Base-by-base conservation (phyloP, 2,797 vertebrate genomes). In the Pipistrellus kuhlii region DNA sequence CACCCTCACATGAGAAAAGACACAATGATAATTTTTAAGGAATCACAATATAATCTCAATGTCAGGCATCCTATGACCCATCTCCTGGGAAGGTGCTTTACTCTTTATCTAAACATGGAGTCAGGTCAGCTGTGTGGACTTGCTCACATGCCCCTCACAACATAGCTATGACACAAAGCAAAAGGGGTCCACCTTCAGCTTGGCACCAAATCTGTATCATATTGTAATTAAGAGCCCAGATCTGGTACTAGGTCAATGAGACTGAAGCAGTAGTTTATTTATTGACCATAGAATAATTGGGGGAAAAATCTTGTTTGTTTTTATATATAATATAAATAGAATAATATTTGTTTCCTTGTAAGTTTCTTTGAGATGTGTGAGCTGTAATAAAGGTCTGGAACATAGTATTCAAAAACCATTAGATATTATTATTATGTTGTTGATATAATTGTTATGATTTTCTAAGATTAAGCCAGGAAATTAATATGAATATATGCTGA, bases 1-100 rank as follows among this genome's bases (percentile, higher is more conserved):
- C 23, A 94, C 32, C 51, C 18, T 89, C 87, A 51, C 51, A 25
- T 75, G 55, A 89, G 72, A 76, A 77, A 69, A 90, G 38, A 59
- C 53, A 48, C 80, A 51, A 94, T 85, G 80, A 91, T 84, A 62
- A 88, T 85, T 93, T 35, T 84, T 90, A 57, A 15, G 48, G 27
- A 72, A 94, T 41, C 38, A 41, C 71, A 78, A 66, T 53, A 35
- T 90, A 44, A 77, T 57, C 27, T 68, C 23, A 53, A 8, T 3
- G 5, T 85, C 14, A 69, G 25, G 30, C 38, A 78, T 46, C 41
- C 38, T 1, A 10, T 85, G 25, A 25, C 17, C 75, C 23, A 35
- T 86, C 48, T 77, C 48, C 38, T 20, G 15, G 35, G 35, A 93
- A 94, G 41, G 35, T 30, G 6, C n/a, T 72, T 69, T 25, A 2